These are phyloP conservation scores for Tipula vernalis DNA, from an alignment of 2,888 invertebrate genomes.

Conservation along the genomic window DNA sequence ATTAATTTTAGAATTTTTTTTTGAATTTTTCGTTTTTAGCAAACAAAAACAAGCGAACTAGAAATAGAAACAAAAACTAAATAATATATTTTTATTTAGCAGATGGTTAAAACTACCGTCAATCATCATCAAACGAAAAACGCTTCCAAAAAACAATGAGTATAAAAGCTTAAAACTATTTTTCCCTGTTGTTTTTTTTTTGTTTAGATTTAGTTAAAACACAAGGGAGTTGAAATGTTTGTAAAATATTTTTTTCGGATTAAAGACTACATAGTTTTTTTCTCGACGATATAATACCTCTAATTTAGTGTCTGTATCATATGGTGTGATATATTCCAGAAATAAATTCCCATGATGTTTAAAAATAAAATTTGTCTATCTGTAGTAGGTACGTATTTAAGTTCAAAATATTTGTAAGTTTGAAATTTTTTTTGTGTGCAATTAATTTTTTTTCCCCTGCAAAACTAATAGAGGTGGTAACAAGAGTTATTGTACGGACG, in stretches of 20 bases:
- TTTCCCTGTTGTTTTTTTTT: background rate
- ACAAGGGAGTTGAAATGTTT: background rate
- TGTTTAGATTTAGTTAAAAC: background rate
- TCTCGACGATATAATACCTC: background rate
- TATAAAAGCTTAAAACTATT: background rate
- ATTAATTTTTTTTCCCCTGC: background rate
- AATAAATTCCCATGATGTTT: background rate
- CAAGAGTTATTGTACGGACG: background rate
- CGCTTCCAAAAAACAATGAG: background rate
- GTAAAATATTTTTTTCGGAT: background rate
- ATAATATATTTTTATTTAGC: background rate
- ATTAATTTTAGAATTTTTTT: background rate
- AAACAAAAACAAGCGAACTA: background rate
- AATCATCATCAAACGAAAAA: slow-evolving; percentile 4
- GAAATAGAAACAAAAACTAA: background rate
- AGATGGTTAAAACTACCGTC: background rate
- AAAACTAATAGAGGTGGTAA: background rate
- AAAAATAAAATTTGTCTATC: background rate
- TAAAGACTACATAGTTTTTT: background rate
- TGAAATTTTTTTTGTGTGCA: background rate
- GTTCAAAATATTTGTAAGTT: background rate
- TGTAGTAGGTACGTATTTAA: background rate
- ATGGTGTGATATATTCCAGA: background rate
- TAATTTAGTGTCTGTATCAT: background rate
- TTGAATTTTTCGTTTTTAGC: background rate